Evolutionary conservation across 1,140 invertebrate genomes (phyloP).

Genomic region (Lucilia cuprina): DNA sequence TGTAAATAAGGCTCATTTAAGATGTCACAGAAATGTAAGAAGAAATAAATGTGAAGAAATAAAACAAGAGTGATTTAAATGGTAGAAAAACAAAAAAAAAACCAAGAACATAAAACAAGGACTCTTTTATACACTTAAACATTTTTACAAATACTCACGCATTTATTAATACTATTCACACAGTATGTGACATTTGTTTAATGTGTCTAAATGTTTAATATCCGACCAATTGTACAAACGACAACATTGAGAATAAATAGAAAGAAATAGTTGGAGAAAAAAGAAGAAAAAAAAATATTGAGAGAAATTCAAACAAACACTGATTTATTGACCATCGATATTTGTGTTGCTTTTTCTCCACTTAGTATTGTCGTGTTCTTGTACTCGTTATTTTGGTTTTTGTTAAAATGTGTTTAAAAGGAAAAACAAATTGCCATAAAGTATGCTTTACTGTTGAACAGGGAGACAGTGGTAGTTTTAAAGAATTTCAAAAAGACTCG

Average conservation of each 20-base stretch:
- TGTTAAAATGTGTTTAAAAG: no score
- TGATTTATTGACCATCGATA: not conserved
- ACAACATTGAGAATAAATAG: not conserved
- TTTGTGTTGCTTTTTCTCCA: not conserved
- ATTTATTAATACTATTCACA: not conserved
- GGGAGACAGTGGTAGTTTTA: no score
- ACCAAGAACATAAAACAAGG: not conserved
- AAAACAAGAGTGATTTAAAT: not conserved
- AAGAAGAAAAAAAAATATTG: no score
- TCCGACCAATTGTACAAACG: not conserved
- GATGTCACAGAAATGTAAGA: constrained; percentile 8
- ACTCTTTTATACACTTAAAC: not conserved
- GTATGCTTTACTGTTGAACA: no score
- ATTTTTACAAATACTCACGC: not conserved
- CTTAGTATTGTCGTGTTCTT: not conserved
- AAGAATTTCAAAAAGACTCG: no score
- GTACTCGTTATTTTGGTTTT: not conserved
- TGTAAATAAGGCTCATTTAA: constrained; percentile 7
- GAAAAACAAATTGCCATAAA: no score
- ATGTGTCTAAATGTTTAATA: not conserved
- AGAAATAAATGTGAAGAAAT: not conserved
- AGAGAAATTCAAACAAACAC: not conserved
- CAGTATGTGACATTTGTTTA: not conserved
- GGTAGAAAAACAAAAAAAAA: not conserved
- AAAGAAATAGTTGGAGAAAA: no score